Conservation (phyloP, 2,797 vertebrate species). For the Sternotherus odoratus region DNA sequence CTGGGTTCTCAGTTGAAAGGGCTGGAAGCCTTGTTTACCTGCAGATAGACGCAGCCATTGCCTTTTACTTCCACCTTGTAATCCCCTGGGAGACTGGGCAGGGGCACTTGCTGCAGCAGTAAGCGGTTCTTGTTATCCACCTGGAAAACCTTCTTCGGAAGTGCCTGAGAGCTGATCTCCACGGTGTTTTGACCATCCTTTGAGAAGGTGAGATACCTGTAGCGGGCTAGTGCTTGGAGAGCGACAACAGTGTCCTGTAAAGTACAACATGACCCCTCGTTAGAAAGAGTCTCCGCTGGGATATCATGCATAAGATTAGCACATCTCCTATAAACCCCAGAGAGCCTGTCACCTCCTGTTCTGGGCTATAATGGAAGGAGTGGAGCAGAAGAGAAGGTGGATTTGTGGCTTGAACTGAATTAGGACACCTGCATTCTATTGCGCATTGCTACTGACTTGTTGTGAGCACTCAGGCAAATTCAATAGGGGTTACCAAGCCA, state of each 20-base stretch:
- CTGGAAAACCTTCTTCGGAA: conserved; percentile 72
- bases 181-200: conserved; percentile 72
- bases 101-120: conserved; percentile 83
- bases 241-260: conserved; percentile 91
- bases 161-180: conserved; percentile 72
- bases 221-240: conserved; percentile 89
- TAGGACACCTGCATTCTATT: neutral
- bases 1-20: neutral
- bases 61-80: conserved; percentile 82
- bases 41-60: conserved; percentile 84
- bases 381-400: neutral
- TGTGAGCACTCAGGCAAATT: neutral
- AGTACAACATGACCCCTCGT: neutral
- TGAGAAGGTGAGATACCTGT: conserved; percentile 83
- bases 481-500: neutral
- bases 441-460: neutral
- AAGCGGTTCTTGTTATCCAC: conserved; percentile 85
- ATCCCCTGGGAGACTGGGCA: conserved; percentile 78
- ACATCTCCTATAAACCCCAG: neutral
- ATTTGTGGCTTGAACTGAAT: neutral
- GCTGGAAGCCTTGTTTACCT: conserved; percentile 79
- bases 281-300: neutral
- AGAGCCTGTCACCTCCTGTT: rapidly evolving
- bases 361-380: neutral
- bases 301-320: rapidly evolving